A percentile compares a stretch with the other conserved stretches of the same genome.
These are phyloP conservation scores for Asbolus verrucosus DNA, from an alignment of 1,140 invertebrate species.

Conservation along the genomic window DNA sequence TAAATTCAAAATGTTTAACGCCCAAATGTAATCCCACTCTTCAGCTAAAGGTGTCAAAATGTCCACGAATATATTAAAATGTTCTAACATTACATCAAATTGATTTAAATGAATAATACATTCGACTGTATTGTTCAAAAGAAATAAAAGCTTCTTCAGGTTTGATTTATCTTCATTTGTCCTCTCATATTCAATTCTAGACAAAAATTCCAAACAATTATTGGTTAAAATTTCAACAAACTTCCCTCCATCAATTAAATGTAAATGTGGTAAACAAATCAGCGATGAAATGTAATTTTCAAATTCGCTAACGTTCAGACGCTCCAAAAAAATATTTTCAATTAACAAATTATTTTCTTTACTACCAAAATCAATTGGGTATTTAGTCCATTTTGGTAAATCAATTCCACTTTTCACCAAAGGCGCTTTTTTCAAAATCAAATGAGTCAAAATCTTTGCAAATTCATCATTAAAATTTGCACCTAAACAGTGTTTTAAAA, in stretches of 20 bases:
- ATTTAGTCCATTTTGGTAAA: constrained; percentile 74
- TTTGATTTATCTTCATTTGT: constrained; percentile 8
- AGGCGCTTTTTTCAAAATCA: constrained; percentile 76
- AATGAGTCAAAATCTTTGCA: constrained; percentile 72
- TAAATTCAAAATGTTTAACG: constrained; percentile 66
- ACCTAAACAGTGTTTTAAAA: constrained; percentile 73
- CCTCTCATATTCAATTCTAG: constrained; percentile 26
- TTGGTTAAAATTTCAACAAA: constrained; percentile 10
- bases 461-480: constrained; percentile 69
- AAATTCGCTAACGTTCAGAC: constrained; percentile 21
- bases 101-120: constrained; percentile 69
- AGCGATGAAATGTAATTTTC: constrained; percentile 69
- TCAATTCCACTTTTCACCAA: constrained; percentile 71
- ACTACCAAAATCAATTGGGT: constrained; percentile 70
- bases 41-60: constrained; percentile 48
- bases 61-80: constrained; percentile 48
- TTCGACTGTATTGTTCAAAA: constrained; percentile 70
- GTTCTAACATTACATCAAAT: constrained; percentile 57
- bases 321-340: constrained; percentile 59
- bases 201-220: not conserved
- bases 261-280: constrained; percentile 73
- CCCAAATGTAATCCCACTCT: constrained; percentile 40
- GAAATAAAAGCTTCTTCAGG: constrained; percentile 66
- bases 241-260: too few relatives aligned
- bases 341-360: constrained; percentile 63